These are phyloP conservation scores for Porites australiensis DNA, from an alignment of 64 coral and sea anemone genomes.

Conservation along the genomic window DNA sequence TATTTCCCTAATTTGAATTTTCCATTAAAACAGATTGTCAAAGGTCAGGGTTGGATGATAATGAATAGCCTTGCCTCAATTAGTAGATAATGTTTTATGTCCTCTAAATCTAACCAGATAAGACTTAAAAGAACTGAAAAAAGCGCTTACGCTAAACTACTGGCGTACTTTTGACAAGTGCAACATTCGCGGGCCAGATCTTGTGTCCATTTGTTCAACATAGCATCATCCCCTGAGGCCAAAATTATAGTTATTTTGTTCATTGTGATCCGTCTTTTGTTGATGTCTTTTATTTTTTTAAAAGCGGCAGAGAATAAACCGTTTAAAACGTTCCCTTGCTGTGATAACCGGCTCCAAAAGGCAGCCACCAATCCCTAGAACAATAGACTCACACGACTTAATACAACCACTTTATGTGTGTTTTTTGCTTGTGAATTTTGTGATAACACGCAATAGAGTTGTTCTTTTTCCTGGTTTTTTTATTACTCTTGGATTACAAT, in stretches of 20 bases:
- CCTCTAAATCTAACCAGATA: not conserved
- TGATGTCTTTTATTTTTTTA: not conserved
- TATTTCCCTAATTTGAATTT: slow-evolving; percentile 42
- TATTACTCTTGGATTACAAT: too few relatives aligned
- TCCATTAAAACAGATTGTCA: slow-evolving; percentile 30
- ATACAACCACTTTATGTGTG: not conserved
- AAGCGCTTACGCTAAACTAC: not conserved
- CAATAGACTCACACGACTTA: not conserved
- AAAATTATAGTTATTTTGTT: slow-evolving; percentile 7
- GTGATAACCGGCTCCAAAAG: too few relatives aligned
- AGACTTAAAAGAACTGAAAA: not conserved
- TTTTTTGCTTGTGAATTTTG: not conserved
- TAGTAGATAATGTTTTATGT: not conserved
- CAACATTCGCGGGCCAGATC: not conserved
- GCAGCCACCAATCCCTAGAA: not conserved
- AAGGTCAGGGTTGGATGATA: not conserved
- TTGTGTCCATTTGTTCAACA: not conserved
- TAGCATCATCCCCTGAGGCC: not conserved
- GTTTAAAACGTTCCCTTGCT: not conserved
- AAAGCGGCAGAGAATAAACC: not conserved
- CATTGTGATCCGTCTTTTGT: not conserved
- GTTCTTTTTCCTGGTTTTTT: not conserved
- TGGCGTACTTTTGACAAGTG: not conserved
- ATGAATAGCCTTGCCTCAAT: not conserved
- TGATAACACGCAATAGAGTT: not conserved